These are phyloP conservation scores for Lepetodrilus schrolli DNA, from an alignment of 2,888 invertebrate genomes.

Conservation along the genomic window DNA sequence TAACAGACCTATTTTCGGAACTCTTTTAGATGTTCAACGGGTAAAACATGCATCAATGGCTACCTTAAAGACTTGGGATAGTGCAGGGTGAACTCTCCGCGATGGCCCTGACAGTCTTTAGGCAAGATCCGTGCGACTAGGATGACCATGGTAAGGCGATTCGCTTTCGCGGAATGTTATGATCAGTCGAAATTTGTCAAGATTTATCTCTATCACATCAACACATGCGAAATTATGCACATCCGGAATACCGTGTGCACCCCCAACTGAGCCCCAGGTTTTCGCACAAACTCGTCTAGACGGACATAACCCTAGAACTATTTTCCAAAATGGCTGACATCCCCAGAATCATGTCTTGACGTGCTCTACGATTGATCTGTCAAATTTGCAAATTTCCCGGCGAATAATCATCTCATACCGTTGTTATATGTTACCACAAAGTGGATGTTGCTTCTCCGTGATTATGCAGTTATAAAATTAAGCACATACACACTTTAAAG, in stretches of 20 bases:
- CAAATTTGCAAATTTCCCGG: too few species aligned
- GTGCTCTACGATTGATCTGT: conserved; percentile 46
- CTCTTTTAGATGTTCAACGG: conserved; percentile 29
- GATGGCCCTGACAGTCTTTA: background rate
- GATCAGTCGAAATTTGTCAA: too few species aligned
- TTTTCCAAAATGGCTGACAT: conserved; percentile 65
- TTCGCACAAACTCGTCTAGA: background rate
- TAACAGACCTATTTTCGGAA: conserved; percentile 37
- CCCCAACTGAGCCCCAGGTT: too few species aligned
- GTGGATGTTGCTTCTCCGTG: too few species aligned
- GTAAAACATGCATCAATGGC: background rate
- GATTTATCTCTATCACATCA: too few species aligned
- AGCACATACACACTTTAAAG: too few species aligned
- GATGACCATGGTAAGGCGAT: conserved; percentile 19
- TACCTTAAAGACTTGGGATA: background rate
- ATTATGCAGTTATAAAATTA: too few species aligned
- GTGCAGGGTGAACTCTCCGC: conserved; percentile 13
- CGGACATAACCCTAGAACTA: conserved; percentile 46
- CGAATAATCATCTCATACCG: too few species aligned
- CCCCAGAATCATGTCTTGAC: conserved; percentile 57
- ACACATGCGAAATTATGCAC: too few species aligned
- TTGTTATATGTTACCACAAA: too few species aligned
- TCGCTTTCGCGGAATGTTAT: background rate
- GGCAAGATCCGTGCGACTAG: conserved; percentile 17
- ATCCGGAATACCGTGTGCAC: too few species aligned